Evolutionary conservation across 1,140 invertebrate species (phyloP).

Genomic region (Aradophagus sp.): DNA sequence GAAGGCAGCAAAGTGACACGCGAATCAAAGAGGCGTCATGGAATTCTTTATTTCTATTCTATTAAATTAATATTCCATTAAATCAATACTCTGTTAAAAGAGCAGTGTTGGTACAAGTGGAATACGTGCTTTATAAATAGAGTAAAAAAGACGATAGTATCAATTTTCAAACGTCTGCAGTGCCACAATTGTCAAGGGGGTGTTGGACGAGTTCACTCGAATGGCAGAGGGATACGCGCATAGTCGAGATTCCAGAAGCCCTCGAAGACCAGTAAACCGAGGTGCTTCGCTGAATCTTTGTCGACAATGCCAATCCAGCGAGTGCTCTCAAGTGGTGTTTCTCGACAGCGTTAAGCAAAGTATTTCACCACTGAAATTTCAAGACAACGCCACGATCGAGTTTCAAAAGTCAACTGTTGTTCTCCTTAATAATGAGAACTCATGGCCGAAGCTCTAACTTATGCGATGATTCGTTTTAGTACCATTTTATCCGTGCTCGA

Average conservation of each 20-base stretch:
- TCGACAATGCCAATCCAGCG: slow-evolving; percentile 45
- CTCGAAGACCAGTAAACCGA: slow-evolving; percentile 52
- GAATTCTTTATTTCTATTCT: too few relatives aligned
- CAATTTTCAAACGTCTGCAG: slow-evolving; percentile 55
- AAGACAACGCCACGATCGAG: slow-evolving; percentile 42
- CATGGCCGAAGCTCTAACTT: slow-evolving; percentile 16
- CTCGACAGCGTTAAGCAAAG: slow-evolving; percentile 49
- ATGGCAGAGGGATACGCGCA: slow-evolving; percentile 53
- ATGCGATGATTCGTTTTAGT: slow-evolving; percentile 23
- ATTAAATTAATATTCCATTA: too few relatives aligned
- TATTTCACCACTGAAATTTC: slow-evolving; percentile 52
- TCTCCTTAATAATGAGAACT: slow-evolving; percentile 34
- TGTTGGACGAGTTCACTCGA: slow-evolving; percentile 48
- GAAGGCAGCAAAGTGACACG: too few relatives aligned
- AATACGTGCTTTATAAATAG: slow-evolving; percentile 28
- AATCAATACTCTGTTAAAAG: slow-evolving; percentile 33
- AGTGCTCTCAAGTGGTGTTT: slow-evolving; percentile 40
- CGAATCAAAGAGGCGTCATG: too few relatives aligned
- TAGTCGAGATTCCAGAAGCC: slow-evolving; percentile 56
- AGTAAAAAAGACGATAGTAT: slow-evolving; percentile 39
- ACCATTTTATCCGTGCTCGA: slow-evolving; percentile 19
- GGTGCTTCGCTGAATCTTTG: slow-evolving; percentile 52
- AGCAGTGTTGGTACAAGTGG: slow-evolving; percentile 34
- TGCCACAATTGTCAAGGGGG: slow-evolving; percentile 48
- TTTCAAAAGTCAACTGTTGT: slow-evolving; percentile 39